Evolutionary conservation across 2,888 invertebrate genomes (phyloP), one percentile per base, ranked within the genome.

Genomic region (Punctoribates punctum): DNA sequence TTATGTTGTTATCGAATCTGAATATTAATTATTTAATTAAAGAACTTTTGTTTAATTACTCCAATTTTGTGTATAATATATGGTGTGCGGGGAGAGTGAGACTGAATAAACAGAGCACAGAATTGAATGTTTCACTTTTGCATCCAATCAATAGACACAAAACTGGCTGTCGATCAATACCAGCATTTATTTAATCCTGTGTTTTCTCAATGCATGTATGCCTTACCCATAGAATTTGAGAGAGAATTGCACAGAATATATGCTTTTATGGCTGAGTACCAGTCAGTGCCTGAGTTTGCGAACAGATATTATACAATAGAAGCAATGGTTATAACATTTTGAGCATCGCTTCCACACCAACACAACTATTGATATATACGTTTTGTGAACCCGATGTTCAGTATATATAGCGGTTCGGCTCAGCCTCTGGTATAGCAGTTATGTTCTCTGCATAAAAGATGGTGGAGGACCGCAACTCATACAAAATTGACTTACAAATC

Each of bases 381-480:
- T 60, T 60, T 13, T 60, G 60, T 15, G 11, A 57, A 57, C 57
- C 27, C 27, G 60, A 23, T 60, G 17, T 20, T 3, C 51, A 20
- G 27, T 60, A 27, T 11, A 60, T 60, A 60, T 60, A 60, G 27
- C 17, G 4, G 5, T 27, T 60, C 13, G 60, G 27, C 60, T 27
- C 20, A 20, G 57, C 57, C 5, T 17, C 17, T 20, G 17, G 20
- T 17, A 17, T 13, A 20, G n/a, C 51, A 67, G 8, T 27, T 17
- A 15, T 29, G 38, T 23, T 42, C 42, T 42, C 42, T 42, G 27
- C 23, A 27, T 73, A 46, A 57, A 29, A 75, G 48, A 75, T 65
- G 74, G 75, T 65, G 48, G 75, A 75, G 51, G 54, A 54, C 34
- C 67, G 75, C 17, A 70, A 75, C 46, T 65, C 62, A 6, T 75